Base-by-base conservation (phyloP, 2,888 invertebrate genomes). In the Harpalus rubripes region DNA sequence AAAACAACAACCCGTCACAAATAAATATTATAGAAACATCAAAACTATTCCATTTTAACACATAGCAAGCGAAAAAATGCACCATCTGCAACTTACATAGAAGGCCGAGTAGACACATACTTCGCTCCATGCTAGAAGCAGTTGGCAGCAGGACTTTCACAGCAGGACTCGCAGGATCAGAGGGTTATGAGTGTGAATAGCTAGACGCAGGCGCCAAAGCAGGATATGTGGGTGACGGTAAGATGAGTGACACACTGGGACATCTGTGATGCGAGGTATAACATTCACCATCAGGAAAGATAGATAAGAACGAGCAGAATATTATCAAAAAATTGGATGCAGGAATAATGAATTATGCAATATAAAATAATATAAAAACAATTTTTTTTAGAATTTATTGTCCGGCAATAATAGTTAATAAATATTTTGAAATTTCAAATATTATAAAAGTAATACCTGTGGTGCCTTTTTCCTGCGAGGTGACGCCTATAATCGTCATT, bases 121-220 rank as follows among this genome's bases (percentile, higher is more conserved):
- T 52, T 52, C 44, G 44, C 44, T 10, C 44, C 44, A 52, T 52
- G 44, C 10, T 12, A 2, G 44, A 12, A 52, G 44, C 44, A 52
- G 44, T 52, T 52, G 72, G 72, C 44, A 74, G 72, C 44, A 74
- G 72, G 72, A 74, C 39, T 68, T 52, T 18, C 63, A 22, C 63
- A 22, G 12, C 63, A 63, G 59, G 16, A 52, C 44, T 52, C 44
- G 44, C 44, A 32, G 44, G 16, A 74, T 32, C 15, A n/a, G 72
- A 68, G 16, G 72, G 72, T 74, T 74, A 68, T 74, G 22, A 68
- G 44, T 74, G 22, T 74, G 52, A 74, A 74, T 74, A 74, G 72
- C 16, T 41, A 16, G 8, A 52, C 72, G 72, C 72, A 74, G 15
- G 72, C 72, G 44, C 72, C 7, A n/a, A 41, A n/a, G 10, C 12